Base-by-base conservation (phyloP, 2,797 vertebrate species). In the Mus minutoides region DNA sequence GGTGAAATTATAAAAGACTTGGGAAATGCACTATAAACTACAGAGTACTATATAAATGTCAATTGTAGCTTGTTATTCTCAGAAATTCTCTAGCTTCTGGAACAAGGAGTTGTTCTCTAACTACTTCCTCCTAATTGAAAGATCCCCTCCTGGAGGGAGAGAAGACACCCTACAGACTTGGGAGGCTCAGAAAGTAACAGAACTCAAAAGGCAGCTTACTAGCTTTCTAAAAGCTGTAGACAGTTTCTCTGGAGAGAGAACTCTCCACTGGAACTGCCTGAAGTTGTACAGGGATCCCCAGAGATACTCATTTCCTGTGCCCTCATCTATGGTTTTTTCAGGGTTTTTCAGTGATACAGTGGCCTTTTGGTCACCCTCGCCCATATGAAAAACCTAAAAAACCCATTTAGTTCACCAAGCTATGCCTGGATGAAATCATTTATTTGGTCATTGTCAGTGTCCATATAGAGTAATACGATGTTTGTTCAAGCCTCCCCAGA, bases 21-120 rank as follows among this genome's bases (percentile, higher is more conserved):
- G n/a, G 62, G 31, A 75, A 86, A 93, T 46, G 73, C 52, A 88
- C 85, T 37, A 62, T 75, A 71, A 95, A 92, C n/a, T 71, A 58
- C 76, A 10, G 37, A 80, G 60, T 88, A 88, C 16, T 43, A 3
- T 69, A 83, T 58, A 86, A 85, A 87, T 75, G 62, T 88, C 91
- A 92, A 24, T 71, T 56, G 43, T 54, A 64, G 24, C 37, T 92
- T 93, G 43, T 24, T 91, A 14, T 88, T 73, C 80, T 46, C 67
- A 90, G 71, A 93, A 71, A 90, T 58, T 69, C 79, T 12, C 76
- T 69, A 52, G 60, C 75, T 54, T 94, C 83, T 88, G 17, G 56
- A 90, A 93, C 94, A 78, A 79, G 84, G 58, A 92, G 40, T 56
- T 62, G 40, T 52, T 64, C 40, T 49, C 21, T 34, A 78, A 40